These are phyloP conservation scores for Diprion similis DNA, from an alignment of 1,140 invertebrate genomes.

Conservation along the genomic window DNA sequence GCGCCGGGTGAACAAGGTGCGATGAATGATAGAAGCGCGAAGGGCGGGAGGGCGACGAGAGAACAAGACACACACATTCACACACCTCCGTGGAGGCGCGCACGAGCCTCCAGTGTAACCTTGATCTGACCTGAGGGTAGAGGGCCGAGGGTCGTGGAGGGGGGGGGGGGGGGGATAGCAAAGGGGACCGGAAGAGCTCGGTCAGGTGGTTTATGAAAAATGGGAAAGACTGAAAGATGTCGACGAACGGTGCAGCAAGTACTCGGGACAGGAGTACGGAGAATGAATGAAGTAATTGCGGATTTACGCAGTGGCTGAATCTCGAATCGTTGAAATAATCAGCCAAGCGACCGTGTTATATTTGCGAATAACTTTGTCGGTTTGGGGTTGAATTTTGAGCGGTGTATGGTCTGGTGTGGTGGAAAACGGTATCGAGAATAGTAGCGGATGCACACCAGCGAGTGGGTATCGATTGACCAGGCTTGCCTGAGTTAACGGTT, in stretches of 20 bases:
- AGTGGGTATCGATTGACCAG: conserved; percentile 53
- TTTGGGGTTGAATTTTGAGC: not conserved
- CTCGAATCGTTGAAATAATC: not conserved
- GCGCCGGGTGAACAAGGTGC: not conserved
- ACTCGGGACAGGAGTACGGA: not conserved
- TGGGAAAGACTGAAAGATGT: not conserved
- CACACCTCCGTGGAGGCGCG: not conserved
- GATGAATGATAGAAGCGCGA: not conserved
- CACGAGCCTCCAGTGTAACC: conserved; percentile 46
- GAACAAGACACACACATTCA: not conserved
- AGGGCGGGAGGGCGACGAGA: not conserved
- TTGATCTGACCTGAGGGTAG: conserved; percentile 39
- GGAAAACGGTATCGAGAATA: conserved; percentile 3
- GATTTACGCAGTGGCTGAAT: not conserved
- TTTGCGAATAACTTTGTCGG: not conserved
- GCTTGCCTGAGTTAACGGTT: conserved; percentile 57
- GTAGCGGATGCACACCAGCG: conserved; percentile 19
- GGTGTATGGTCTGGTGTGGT: not conserved
- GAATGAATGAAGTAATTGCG: not conserved
- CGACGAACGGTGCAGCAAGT: not conserved
- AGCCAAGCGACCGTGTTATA: no score
- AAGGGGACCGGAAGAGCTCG: not conserved
- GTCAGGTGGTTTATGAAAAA: not conserved
- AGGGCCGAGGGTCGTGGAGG: not conserved
- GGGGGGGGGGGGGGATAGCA: not conserved